Conservation (phyloP, 1,140 invertebrate species). For the Brachionus asplanchnoidis region DNA sequence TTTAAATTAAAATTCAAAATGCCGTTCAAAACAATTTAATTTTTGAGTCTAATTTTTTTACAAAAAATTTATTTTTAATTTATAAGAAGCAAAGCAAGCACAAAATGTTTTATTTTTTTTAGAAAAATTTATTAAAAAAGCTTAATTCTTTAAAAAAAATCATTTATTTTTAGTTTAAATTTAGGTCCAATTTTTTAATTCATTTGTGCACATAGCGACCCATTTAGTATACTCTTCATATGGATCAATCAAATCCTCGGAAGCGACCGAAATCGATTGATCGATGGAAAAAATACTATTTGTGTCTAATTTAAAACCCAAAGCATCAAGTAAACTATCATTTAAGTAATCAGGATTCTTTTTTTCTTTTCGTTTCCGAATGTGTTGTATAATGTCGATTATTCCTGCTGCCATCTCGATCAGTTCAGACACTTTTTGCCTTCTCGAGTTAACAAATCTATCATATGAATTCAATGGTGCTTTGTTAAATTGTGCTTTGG, state of each 20-base stretch:
- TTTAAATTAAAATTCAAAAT: not conserved
- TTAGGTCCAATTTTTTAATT: not conserved
- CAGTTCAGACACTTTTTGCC: not conserved
- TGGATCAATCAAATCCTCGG: not conserved
- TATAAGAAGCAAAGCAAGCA: too few species aligned
- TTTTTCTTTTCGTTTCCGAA: not conserved
- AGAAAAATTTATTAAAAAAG: too few species aligned
- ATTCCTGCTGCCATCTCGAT: not conserved
- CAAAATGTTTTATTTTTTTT: too few species aligned
- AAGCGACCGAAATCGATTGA: not conserved
- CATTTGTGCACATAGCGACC: not conserved
- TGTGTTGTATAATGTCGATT: not conserved
- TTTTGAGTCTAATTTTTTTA: not conserved
- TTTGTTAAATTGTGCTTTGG: not conserved
- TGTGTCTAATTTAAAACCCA: not conserved
- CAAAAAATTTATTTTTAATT: too few species aligned
- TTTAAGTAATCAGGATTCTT: not conserved
- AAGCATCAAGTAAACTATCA: not conserved
- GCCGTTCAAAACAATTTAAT: not conserved
- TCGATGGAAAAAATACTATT: not conserved
- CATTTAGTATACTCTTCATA: not conserved
- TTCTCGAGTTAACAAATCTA: not conserved
- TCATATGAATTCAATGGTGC: not conserved
- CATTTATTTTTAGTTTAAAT: not conserved
- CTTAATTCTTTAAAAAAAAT: too few species aligned